Conservation (phyloP, 2,113 vertebrate species). For the Oxyruncus cristatus region DNA sequence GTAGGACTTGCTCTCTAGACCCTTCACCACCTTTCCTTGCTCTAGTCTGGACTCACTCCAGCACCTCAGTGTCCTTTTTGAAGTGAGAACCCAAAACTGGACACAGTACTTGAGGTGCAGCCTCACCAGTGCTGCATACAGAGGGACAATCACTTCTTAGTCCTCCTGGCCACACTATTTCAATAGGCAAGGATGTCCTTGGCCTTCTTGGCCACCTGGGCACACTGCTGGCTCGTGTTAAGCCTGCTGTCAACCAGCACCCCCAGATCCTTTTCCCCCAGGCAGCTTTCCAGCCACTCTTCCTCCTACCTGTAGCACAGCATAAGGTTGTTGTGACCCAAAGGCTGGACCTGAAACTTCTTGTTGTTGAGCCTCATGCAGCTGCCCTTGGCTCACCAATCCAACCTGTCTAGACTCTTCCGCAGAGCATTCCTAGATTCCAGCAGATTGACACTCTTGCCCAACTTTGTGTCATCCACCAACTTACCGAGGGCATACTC, state of each 20-base stretch:
- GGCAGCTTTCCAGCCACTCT: background rate
- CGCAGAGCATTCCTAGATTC: background rate
- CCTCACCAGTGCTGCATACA: background rate
- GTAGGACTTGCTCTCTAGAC: too few species aligned
- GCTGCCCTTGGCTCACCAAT: background rate
- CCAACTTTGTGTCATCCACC: background rate
- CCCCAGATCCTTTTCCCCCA: background rate
- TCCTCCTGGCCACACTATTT: background rate
- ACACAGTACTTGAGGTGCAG: background rate
- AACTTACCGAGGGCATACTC: rapidly evolving
- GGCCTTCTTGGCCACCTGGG: background rate
- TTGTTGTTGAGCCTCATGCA: background rate
- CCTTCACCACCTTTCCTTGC: background rate
- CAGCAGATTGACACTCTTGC: background rate
- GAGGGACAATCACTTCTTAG: background rate
- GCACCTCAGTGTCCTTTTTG: background rate
- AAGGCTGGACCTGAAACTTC: background rate
- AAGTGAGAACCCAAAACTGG: background rate
- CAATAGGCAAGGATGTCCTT: background rate
- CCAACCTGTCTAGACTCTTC: background rate
- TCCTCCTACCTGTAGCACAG: background rate
- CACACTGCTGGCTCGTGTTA: background rate
- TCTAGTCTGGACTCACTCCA: background rate
- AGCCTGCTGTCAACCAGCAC: background rate
- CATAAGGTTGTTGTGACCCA: background rate